A percentile compares a stretch with the other conserved stretches of the same genome.
Conservation (phyloP, 2,113 vertebrate genomes). For the Corythaixoides concolor region DNA sequence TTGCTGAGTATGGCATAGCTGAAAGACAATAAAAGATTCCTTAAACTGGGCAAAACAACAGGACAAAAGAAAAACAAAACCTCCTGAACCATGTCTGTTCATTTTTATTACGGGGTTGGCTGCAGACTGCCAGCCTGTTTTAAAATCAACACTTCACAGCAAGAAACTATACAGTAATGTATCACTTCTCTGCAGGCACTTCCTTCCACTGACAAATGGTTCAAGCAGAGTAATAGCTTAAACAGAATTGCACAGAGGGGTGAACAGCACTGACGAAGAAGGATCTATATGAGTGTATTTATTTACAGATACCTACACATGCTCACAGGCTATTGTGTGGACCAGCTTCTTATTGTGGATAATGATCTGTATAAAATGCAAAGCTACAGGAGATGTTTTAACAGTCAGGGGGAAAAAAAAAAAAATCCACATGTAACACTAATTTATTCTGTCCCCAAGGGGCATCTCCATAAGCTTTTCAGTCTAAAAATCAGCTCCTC, state of each 20-base stretch:
- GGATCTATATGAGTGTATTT: not conserved
- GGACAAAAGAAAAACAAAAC: conserved; percentile 52
- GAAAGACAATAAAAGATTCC: conserved; percentile 11
- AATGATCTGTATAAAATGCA: conserved; percentile 7
- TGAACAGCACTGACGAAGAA: not conserved
- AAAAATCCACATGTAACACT: not conserved
- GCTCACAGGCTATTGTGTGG: not conserved
- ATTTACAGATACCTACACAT: not conserved
- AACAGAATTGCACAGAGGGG: not conserved
- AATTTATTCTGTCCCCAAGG: not conserved
- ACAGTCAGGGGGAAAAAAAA: not conserved
- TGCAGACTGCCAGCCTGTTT: conserved; percentile 45
- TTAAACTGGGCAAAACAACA: conserved; percentile 46
- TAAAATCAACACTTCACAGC: conserved; percentile 66
- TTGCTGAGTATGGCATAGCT: not conserved
- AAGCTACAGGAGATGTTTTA: conserved; percentile 2
- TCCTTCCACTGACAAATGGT: conserved; percentile 37
- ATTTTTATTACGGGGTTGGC: not conserved
- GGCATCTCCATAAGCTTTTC: not conserved
- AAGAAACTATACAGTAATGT: conserved; percentile 48
- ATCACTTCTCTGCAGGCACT: conserved; percentile 52
- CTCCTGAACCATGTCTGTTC: not conserved
- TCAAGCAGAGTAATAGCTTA: not conserved
- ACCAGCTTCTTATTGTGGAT: not conserved
- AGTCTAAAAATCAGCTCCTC: not conserved